Conservation (phyloP, 2,888 invertebrate genomes). For the Masnerella sp. region DNA sequence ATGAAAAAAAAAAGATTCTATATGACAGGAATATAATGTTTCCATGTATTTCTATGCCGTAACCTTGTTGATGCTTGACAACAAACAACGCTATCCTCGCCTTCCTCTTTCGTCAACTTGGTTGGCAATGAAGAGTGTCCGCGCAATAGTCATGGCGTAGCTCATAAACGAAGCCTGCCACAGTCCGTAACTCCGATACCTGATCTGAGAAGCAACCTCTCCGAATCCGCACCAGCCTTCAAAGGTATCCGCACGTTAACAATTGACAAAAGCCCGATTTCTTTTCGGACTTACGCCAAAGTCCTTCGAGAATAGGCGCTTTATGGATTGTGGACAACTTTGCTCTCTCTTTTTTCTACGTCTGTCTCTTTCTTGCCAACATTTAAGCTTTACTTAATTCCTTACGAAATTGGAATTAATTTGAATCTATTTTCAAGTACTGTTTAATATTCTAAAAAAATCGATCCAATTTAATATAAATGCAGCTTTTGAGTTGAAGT, state of each 20-base stretch:
- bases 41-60: slow-evolving; percentile 75
- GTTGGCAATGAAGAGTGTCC: slow-evolving; percentile 79
- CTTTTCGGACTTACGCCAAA: slow-evolving; percentile 38
- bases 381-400: too few species aligned
- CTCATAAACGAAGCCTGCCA: slow-evolving; percentile 90
- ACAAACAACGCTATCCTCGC: slow-evolving; percentile 76
- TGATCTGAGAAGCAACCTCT: slow-evolving; percentile 87
- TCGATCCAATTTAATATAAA: too few species aligned
- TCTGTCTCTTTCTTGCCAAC: slow-evolving; percentile 37
- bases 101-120: slow-evolving; percentile 75
- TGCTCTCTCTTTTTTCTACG: slow-evolving; percentile 22
- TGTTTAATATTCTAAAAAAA: too few species aligned
- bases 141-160: slow-evolving; percentile 91
- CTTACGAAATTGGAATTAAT: too few species aligned
- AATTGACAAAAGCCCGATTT: slow-evolving; percentile 32
- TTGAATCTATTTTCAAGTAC: too few species aligned
- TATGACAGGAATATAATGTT: slow-evolving; percentile 71
- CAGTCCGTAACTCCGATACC: slow-evolving; percentile 92
- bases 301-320: slow-evolving; percentile 53
- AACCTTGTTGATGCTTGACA: slow-evolving; percentile 76
- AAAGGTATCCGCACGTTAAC: slow-evolving; percentile 79
- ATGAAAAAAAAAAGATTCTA: slow-evolving; percentile 42
- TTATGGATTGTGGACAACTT: slow-evolving; percentile 47
- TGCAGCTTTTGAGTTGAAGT: too few species aligned
- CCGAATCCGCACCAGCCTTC: slow-evolving; percentile 78